These are phyloP conservation scores for Boulengeromyrus knoepffleri DNA, from an alignment of 2,113 vertebrate species.

Conservation along the genomic window DNA sequence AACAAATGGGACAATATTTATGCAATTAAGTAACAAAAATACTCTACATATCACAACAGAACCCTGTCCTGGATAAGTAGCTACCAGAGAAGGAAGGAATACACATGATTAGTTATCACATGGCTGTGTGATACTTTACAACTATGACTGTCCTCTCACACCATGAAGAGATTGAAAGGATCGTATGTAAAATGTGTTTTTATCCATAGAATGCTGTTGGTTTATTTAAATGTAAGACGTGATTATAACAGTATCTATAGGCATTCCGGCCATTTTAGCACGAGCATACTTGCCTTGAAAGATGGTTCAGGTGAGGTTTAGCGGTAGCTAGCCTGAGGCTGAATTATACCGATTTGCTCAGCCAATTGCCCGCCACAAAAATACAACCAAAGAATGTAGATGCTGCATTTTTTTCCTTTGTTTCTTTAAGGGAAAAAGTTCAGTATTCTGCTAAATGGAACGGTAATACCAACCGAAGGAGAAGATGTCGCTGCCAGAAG, in stretches of 20 bases:
- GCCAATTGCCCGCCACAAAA: background rate
- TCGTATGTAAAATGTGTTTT: background rate
- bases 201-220: background rate
- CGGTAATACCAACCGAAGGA: background rate
- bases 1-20: background rate
- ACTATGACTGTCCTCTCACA: background rate
- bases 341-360: background rate
- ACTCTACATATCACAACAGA: background rate
- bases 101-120: background rate
- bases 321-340: background rate
- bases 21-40: background rate
- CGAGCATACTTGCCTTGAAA: background rate
- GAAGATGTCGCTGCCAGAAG: background rate
- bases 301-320: background rate
- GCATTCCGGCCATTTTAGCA: background rate
- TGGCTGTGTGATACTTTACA: background rate
- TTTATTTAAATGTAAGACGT: background rate
- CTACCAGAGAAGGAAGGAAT: background rate
- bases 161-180: background rate
- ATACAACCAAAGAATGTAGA: background rate
- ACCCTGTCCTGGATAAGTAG: background rate
- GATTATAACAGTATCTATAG: background rate
- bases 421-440: background rate
- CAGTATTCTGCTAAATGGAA: background rate
- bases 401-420: background rate